These are phyloP conservation scores for Conger conger DNA, from an alignment of 2,113 vertebrate species.

Conservation along the genomic window DNA sequence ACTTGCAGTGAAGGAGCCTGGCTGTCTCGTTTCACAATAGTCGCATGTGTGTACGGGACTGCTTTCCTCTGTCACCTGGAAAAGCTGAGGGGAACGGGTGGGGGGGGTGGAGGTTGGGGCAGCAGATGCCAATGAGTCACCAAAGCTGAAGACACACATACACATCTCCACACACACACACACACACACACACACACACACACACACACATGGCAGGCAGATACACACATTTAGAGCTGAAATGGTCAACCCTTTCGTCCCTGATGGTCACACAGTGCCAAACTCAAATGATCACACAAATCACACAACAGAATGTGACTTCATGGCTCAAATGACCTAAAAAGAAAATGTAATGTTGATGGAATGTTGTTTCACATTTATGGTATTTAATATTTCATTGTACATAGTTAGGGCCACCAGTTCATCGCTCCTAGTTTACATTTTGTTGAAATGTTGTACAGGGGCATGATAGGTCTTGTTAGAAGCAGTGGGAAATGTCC, in stretches of 20 bases:
- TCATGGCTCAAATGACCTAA: background rate
- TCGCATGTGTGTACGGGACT: conserved; percentile 96
- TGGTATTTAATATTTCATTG: too few species aligned
- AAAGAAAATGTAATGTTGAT: too few species aligned
- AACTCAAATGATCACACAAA: conserved; percentile 48
- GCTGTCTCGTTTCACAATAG: conserved; percentile 99
- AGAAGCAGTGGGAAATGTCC: too few species aligned
- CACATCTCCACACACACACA: too few species aligned
- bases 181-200: background rate
- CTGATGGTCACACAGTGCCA: conserved; percentile 66
- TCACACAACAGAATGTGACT: background rate
- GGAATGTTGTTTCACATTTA: too few species aligned
- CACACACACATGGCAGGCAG: background rate
- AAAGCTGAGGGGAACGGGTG: conserved; percentile 62
- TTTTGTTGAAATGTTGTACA: too few species aligned
- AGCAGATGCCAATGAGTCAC: background rate
- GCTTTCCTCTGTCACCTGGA: conserved; percentile 97
- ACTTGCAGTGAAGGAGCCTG: conserved; percentile 91
- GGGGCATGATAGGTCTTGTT: too few species aligned
- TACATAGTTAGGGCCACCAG: too few species aligned
- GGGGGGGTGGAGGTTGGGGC: background rate
- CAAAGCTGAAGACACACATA: background rate
- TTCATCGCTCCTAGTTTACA: too few species aligned
- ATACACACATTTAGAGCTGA: background rate
- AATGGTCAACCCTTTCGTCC: conserved; percentile 65